These are phyloP conservation scores for Meteorus colon DNA, from an alignment of 2,888 invertebrate species.

Conservation along the genomic window DNA sequence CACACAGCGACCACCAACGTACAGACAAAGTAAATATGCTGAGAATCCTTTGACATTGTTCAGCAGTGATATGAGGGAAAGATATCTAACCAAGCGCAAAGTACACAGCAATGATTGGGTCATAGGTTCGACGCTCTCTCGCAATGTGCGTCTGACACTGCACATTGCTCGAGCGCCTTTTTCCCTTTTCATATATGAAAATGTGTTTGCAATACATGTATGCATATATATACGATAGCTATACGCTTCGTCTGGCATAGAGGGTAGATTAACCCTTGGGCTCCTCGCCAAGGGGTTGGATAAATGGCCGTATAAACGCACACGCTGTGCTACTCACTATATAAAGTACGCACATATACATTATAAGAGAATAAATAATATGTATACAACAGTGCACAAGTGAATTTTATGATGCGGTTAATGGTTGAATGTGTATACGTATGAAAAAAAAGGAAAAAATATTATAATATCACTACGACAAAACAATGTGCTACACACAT, in stretches of 20 bases:
- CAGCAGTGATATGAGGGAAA: neutral
- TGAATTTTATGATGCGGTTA: slow-evolving; percentile 11
- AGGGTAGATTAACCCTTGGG: slow-evolving; percentile 43
- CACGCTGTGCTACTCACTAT: slow-evolving; percentile 24
- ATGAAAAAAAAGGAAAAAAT: neutral
- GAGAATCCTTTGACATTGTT: slow-evolving; percentile 2
- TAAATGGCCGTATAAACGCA: slow-evolving; percentile 41
- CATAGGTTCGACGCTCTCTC: slow-evolving; percentile 10
- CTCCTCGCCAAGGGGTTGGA: slow-evolving; percentile 32
- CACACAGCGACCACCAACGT: too few relatives aligned
- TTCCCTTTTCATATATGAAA: neutral
- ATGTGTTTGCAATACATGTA: neutral
- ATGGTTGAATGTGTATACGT: neutral
- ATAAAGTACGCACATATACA: slow-evolving; percentile 32
- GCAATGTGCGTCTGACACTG: slow-evolving; percentile 1
- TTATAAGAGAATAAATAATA: slow-evolving; percentile 30
- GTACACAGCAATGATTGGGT: slow-evolving; percentile 5
- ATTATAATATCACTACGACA: neutral
- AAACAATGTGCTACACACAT: neutral
- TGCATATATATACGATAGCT: neutral
- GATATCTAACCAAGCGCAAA: neutral
- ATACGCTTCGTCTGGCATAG: slow-evolving; percentile 12
- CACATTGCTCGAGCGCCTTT: neutral
- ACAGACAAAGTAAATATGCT: neutral
- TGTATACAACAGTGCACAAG: slow-evolving; percentile 8